Evolutionary conservation across 2,113 vertebrate genomes (phyloP), one percentile per base, ranked within the genome.

Genomic region (Myocastor coypus): DNA sequence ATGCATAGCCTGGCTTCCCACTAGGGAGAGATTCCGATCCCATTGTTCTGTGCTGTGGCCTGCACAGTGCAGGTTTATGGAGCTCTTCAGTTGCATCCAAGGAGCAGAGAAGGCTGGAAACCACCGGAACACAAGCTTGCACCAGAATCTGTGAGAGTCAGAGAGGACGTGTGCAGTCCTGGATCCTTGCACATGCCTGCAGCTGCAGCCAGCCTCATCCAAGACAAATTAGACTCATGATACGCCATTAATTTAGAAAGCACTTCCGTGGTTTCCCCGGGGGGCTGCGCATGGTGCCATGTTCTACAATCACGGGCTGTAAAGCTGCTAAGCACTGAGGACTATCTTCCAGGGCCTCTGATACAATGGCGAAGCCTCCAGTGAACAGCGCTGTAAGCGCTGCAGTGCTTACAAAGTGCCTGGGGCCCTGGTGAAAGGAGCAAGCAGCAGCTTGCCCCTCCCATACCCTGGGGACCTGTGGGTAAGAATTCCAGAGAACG

Each of bases 391-490:
- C 12, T 7, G 0, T 61, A n/a, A 30, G 6, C 20, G 40, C 73
- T 75, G 32, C 55, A 6, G 4, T n/a, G 32, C 46, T 46, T 5
- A 4, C 26, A 7, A 63, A 24, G 26, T 30, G 20, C 34, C 59
- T 8, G 82, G 40, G 78, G 17, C 61, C 19, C 11, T 1, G 2
- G 42, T 61, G n/a, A 32, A 66, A 28, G 57, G 73, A 59, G 73
- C 46, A 24, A 28, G 46, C 73, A 52, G 64, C 46, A 24, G 46
- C 57, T 75, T 24, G 34, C 37, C 81, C 50, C 37, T 75, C 26
- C 57, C 17, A 14, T 40, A 52, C 5, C 34, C 19, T 4, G 2
- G 24, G 40, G n/a, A 12, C 26, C 1, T 14, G 0, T 0, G 42
- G 20, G 59, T 63, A 61, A 57, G 63, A 5, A 4, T 50, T 86